Conservation (phyloP, 2,797 vertebrate species). For the Mormyrus proboscirostris region DNA sequence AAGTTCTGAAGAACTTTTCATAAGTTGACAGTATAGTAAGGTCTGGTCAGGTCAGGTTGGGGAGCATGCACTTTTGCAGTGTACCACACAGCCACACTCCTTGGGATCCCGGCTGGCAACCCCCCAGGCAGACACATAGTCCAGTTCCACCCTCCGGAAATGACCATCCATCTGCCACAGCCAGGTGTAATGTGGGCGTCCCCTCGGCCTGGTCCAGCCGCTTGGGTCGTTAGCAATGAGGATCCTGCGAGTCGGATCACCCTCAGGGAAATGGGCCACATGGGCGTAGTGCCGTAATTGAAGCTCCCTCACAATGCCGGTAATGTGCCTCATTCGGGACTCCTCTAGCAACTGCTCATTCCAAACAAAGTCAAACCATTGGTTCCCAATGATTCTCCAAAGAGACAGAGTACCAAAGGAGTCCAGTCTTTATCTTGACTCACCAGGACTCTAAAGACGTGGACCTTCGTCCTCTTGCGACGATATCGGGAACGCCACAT, state of each 20-base stretch:
- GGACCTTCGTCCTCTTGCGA: background rate
- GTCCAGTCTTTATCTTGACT: background rate
- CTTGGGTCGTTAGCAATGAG: background rate
- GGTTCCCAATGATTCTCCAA: background rate
- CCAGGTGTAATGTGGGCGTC: background rate
- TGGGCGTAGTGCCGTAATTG: background rate
- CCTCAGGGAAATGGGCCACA: background rate
- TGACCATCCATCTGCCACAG: background rate
- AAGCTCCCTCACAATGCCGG: background rate
- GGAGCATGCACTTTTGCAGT: too few relatives aligned
- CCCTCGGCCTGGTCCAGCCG: background rate
- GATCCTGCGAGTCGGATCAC: background rate
- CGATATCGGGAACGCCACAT: background rate
- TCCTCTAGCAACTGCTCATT: background rate
- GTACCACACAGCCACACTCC: background rate
- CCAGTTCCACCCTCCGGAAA: background rate
- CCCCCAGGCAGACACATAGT: background rate
- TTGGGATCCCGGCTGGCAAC: background rate
- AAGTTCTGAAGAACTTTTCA: too few relatives aligned
- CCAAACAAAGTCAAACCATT: background rate
- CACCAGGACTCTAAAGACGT: background rate
- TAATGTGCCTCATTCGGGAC: background rate
- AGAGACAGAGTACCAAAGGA: background rate
- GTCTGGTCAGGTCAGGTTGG: too few relatives aligned
- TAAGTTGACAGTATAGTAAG: too few relatives aligned